Percentiles rank a stretch among this genome's conserved stretches.
phyloP scores from a whole-genome alignment of 1,140 invertebrate species.

The Amyelois transitella region DNA sequence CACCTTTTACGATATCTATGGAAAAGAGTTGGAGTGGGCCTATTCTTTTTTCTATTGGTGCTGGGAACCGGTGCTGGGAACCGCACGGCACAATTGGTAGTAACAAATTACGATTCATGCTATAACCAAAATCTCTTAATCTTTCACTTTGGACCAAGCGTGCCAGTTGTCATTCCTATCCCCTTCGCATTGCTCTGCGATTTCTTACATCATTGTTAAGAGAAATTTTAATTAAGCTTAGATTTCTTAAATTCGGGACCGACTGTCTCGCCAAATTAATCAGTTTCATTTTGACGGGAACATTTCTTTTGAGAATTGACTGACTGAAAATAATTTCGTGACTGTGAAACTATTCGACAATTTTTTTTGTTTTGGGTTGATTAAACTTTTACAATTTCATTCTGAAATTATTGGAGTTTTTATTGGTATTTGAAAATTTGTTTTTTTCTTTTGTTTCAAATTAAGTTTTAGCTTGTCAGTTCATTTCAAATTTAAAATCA shows the following conservation, averaged over 20 bases:
- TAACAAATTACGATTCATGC: too few relatives aligned
- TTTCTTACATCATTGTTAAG: conserved; percentile 40
- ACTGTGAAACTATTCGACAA: not conserved
- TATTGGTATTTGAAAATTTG: too few relatives aligned
- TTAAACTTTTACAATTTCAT: not conserved
- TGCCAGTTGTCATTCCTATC: conserved; percentile 34
- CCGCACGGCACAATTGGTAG: too few relatives aligned
- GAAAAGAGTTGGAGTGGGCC: too few relatives aligned
- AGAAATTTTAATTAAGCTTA: conserved; percentile 49
- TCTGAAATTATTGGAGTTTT: too few relatives aligned
- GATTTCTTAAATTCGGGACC: conserved; percentile 27
- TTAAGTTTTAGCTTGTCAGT: too few relatives aligned
- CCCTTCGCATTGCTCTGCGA: conserved; percentile 32
- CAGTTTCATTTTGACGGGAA: not conserved
- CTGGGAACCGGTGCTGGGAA: too few relatives aligned
- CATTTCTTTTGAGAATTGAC: not conserved
- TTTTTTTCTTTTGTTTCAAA: too few relatives aligned
- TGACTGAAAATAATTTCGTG: not conserved
- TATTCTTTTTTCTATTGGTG: too few relatives aligned
- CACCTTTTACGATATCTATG: too few relatives aligned
- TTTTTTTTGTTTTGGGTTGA: not conserved
- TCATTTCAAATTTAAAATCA: too few relatives aligned
- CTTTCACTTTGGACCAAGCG: conserved; percentile 11
- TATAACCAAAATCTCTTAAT: too few relatives aligned
- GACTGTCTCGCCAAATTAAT: conserved; percentile 6